phyloP scores from a whole-genome alignment of 2,888 invertebrate species.

The Stramonita haemastoma region DNA sequence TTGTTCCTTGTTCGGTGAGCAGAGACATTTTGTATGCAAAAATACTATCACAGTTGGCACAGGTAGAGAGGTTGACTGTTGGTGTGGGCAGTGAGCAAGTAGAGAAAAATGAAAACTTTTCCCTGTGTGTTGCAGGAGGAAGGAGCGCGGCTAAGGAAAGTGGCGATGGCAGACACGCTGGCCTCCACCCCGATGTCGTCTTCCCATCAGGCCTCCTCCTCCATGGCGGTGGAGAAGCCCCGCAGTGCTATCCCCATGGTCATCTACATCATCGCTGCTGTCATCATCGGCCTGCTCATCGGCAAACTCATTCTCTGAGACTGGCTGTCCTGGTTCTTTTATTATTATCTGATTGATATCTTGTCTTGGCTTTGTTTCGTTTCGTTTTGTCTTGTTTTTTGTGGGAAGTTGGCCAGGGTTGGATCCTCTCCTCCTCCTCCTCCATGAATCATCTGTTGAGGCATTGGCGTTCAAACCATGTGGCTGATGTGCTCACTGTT shows the following conservation, averaged over 20 bases:
- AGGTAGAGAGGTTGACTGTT: too few relatives aligned
- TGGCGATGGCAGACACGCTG: constrained; percentile 73
- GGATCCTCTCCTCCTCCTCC: too few relatives aligned
- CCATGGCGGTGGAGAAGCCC: constrained; percentile 75
- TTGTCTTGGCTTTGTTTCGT: neutral
- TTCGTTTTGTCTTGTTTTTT: too few relatives aligned
- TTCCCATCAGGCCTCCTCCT: constrained; percentile 78
- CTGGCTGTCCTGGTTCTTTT: neutral
- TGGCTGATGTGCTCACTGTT: neutral
- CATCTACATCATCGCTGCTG: constrained; percentile 62
- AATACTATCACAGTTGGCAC: too few relatives aligned
- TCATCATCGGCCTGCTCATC: constrained; percentile 65
- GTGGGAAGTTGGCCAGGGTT: neutral
- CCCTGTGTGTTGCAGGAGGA: constrained; percentile 64
- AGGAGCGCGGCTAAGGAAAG: constrained; percentile 71
- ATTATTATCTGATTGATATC: neutral
- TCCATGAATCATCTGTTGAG: neutral
- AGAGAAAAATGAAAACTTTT: too few relatives aligned
- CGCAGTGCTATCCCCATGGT: constrained; percentile 57
- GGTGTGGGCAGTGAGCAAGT: too few relatives aligned
- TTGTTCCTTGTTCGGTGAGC: too few relatives aligned
- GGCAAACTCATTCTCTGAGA: constrained; percentile 66
- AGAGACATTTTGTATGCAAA: too few relatives aligned
- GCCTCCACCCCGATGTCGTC: constrained; percentile 61
- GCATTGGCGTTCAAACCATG: neutral